Percentiles rank a stretch among this genome's conserved stretches.
These are phyloP conservation scores for Rhogogaster chlorosoma DNA, from an alignment of 2,888 invertebrate genomes.

Conservation along the genomic window DNA sequence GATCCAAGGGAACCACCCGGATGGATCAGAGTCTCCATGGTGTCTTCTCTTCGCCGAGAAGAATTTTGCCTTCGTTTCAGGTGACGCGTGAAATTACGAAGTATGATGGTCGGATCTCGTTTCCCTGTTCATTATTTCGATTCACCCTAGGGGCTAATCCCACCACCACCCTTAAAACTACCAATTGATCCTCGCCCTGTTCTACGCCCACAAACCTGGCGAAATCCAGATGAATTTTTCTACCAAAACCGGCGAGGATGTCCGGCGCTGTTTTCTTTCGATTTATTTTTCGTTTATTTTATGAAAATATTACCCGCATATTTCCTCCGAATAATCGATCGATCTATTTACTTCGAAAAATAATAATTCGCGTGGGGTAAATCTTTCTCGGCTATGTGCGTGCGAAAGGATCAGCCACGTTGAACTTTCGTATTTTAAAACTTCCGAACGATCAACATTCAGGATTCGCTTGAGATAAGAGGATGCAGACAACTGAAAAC, in stretches of 20 bases:
- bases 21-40: slow-evolving; percentile 20
- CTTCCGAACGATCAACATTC: too few relatives aligned
- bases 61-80: slow-evolving; percentile 47
- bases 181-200: slow-evolving; percentile 24
- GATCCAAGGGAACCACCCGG: not conserved
- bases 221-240: not conserved
- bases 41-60: slow-evolving; percentile 33
- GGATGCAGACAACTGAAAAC: too few relatives aligned
- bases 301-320: not conserved
- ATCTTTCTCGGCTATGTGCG: too few relatives aligned
- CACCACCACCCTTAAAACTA: slow-evolving; percentile 25
- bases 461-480: too few relatives aligned
- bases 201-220: not conserved
- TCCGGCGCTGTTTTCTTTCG: not conserved
- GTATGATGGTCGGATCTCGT: slow-evolving; percentile 45
- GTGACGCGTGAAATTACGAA: slow-evolving; percentile 51
- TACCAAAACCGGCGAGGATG: not conserved
- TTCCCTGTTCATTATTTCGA: slow-evolving; percentile 50
- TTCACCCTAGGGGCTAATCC: slow-evolving; percentile 49
- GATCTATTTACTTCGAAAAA: too few relatives aligned
- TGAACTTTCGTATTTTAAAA: too few relatives aligned
- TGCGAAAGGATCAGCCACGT: too few relatives aligned
- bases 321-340: not conserved
- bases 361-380: too few relatives aligned
- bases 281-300: not conserved